Evolutionary conservation across 2,888 invertebrate species (phyloP).

Genomic region (Thalpophila matura): DNA sequence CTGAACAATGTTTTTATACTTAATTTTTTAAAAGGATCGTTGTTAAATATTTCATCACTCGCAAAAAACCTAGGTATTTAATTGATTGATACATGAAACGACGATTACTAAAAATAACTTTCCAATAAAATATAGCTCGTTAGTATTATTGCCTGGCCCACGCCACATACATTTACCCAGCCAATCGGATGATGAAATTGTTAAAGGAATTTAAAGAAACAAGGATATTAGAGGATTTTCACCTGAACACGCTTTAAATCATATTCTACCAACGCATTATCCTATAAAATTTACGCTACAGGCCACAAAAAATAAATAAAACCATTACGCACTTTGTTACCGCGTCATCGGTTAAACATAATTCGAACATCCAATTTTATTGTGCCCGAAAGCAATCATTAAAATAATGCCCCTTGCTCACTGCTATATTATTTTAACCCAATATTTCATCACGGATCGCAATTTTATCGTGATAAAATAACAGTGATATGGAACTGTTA

Average conservation of each 20-base stretch:
- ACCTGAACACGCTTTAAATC: neutral
- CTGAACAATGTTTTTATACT: too few relatives aligned
- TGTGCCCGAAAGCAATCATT: constrained; percentile 60
- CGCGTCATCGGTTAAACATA: constrained; percentile 40
- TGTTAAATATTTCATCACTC: too few relatives aligned
- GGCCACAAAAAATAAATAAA: constrained; percentile 24
- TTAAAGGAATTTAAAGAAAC: too few relatives aligned
- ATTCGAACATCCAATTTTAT: constrained; percentile 35
- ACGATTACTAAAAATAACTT: too few relatives aligned
- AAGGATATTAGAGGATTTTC: too few relatives aligned
- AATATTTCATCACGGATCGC: constrained; percentile 54
- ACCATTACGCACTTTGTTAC: constrained; percentile 28
- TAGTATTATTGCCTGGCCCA: too few relatives aligned
- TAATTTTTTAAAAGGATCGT: too few relatives aligned
- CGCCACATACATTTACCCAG: too few relatives aligned
- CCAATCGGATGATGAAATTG: too few relatives aligned
- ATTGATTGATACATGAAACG: too few relatives aligned
- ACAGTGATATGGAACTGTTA: constrained; percentile 40
- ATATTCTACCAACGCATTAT: neutral
- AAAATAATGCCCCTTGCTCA: constrained; percentile 50
- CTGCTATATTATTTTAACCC: constrained; percentile 57
- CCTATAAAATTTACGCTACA: neutral
- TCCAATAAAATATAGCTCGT: too few relatives aligned
- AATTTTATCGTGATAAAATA: constrained; percentile 52
- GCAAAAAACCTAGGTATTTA: too few relatives aligned